Conservation (phyloP, 2,797 vertebrate species). For the Pangasius macronema region DNA sequence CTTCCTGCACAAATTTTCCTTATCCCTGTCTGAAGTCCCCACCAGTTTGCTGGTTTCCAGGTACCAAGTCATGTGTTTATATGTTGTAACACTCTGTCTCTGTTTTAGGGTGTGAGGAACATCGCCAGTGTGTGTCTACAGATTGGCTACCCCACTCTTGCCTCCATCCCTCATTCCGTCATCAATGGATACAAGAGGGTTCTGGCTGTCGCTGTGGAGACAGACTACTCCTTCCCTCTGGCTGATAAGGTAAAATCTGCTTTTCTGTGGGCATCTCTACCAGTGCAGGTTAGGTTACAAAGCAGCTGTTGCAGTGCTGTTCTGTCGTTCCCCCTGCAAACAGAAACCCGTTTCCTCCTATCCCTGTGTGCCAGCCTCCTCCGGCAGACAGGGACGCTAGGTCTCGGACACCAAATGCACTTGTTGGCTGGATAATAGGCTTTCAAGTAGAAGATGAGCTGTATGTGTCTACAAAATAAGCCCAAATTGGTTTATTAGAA, state of each 20-base stretch:
- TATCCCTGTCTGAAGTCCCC: conserved; percentile 65
- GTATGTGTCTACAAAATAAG: not conserved
- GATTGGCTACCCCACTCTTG: conserved; percentile 95
- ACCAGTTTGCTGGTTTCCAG: too few species aligned
- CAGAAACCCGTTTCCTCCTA: conserved; percentile 71
- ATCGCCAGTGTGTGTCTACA: conserved; percentile 94
- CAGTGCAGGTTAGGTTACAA: conserved; percentile 80
- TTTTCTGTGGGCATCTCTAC: not conserved
- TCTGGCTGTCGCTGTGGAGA: conserved; percentile 92
- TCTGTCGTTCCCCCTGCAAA: conserved; percentile 83
- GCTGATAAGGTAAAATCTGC: conserved; percentile 87
- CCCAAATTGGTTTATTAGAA: not conserved
- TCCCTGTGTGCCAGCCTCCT: conserved; percentile 67
- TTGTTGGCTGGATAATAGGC: not conserved
- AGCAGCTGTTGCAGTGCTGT: conserved; percentile 78
- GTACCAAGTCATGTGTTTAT: conserved; percentile 63
- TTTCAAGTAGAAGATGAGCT: not conserved
- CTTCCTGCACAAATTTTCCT: conserved; percentile 56
- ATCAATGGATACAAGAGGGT: conserved; percentile 96
- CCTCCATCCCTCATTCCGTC: conserved; percentile 91
- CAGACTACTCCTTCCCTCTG: conserved; percentile 92
- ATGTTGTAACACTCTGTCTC: not conserved
- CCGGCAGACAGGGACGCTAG: conserved; percentile 71
- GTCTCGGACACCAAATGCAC: conserved; percentile 65
- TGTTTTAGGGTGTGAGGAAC: conserved; percentile 89